Percentiles rank a stretch among this genome's conserved stretches.
Conservation (phyloP, 2,113 vertebrate genomes). For the Colistium nudipinnis region DNA sequence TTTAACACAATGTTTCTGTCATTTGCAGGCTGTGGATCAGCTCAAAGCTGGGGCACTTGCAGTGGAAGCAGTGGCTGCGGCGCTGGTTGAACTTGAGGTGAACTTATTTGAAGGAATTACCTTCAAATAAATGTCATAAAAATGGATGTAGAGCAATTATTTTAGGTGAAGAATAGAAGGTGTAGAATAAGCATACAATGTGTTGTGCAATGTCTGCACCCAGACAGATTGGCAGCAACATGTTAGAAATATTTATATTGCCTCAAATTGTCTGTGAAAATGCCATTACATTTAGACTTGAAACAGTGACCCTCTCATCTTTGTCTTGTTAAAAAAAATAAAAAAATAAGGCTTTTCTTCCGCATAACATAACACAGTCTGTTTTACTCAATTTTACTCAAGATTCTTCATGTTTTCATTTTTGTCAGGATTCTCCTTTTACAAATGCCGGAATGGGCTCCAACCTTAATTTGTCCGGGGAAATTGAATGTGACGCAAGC, state of each 20-base stretch:
- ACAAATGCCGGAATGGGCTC: slow-evolving; percentile 98
- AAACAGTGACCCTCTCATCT: too few relatives aligned
- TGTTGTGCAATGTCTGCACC: not conserved
- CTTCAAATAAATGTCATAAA: not conserved
- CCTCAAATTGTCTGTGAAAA: too few relatives aligned
- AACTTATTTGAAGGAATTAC: slow-evolving; percentile 17
- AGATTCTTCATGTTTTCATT: slow-evolving; percentile 44
- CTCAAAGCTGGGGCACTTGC: slow-evolving; percentile 94
- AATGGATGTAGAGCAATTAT: not conserved
- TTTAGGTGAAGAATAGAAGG: not conserved
- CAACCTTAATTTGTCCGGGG: slow-evolving; percentile 95
- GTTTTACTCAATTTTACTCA: too few relatives aligned
- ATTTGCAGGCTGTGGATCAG: slow-evolving; percentile 92
- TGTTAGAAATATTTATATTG: too few relatives aligned
- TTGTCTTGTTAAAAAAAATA: too few relatives aligned
- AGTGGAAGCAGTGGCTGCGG: slow-evolving; percentile 95
- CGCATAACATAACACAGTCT: too few relatives aligned
- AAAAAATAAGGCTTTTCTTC: too few relatives aligned
- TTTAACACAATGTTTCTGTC: slow-evolving; percentile 7
- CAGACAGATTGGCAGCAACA: not conserved
- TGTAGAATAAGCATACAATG: not conserved
- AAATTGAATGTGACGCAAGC: slow-evolving; percentile 98
- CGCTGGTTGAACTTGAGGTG: slow-evolving; percentile 97
- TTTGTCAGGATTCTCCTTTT: slow-evolving; percentile 94
- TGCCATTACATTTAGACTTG: too few relatives aligned